Evolutionary conservation across 30 jellyfish, hydroid and myxozoan species (phyloP).

Genomic region (Aurelia sp.): DNA sequence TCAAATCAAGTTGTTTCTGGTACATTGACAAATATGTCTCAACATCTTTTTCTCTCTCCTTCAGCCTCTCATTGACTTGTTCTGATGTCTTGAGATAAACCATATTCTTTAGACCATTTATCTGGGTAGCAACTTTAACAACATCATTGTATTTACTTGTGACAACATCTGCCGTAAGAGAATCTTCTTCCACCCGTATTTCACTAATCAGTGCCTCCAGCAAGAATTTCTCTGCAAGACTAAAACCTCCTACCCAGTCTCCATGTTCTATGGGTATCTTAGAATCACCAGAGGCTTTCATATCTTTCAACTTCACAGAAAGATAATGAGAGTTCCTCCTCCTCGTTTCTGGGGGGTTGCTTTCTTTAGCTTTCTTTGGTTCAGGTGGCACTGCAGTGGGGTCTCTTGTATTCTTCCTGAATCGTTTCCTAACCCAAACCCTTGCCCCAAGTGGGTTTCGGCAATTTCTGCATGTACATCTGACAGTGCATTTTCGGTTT

Average conservation of each 20-base stretch:
- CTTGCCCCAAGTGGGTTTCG: constrained; percentile 88
- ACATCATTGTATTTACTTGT: constrained; percentile 77
- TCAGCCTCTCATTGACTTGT: constrained; percentile 78
- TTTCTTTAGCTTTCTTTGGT: neutral
- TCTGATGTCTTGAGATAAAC: constrained; percentile 75
- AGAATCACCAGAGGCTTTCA: constrained; percentile 59
- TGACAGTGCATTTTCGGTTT: constrained; percentile 78
- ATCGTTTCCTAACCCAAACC: constrained; percentile 48
- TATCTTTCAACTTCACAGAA: constrained; percentile 52
- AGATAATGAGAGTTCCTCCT: constrained; percentile 83
- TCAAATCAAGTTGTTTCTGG: constrained; percentile 84
- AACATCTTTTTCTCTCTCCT: constrained; percentile 92
- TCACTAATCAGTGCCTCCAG: constrained; percentile 92
- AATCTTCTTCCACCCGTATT: constrained; percentile 82
- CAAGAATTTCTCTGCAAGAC: constrained; percentile 76
- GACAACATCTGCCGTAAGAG: constrained; percentile 85
- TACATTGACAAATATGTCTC: constrained; percentile 75
- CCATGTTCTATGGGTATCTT: constrained; percentile 78
- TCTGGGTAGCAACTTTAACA: constrained; percentile 72
- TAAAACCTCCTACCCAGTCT: constrained; percentile 76
- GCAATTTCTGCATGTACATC: constrained; percentile 87
- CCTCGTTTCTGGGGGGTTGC: constrained; percentile 60
- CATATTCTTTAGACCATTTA: constrained; percentile 58
- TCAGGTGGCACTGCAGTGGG: constrained; percentile 6
- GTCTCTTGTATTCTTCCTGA: too few relatives aligned